These are phyloP conservation scores for Exephanes ischioxanthus DNA, from an alignment of 2,888 invertebrate species.

Conservation along the genomic window DNA sequence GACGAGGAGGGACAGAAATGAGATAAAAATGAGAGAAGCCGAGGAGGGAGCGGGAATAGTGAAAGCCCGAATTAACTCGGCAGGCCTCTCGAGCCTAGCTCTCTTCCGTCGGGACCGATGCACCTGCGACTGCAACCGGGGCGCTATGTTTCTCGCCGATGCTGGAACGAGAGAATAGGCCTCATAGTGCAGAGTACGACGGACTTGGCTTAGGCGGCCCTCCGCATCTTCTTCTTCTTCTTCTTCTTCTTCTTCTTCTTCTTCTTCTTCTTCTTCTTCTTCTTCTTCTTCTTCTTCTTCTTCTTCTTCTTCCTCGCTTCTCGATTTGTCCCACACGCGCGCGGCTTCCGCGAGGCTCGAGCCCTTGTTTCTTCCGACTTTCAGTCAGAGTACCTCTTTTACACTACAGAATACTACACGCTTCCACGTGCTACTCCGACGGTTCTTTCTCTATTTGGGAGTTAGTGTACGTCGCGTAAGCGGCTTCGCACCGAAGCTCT, in stretches of 20 bases:
- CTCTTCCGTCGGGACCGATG: constrained; percentile 67
- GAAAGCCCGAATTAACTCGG: constrained; percentile 78
- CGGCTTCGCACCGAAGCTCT: too few species aligned
- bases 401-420: constrained; percentile 11
- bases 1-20: constrained; percentile 56
- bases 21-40: constrained; percentile 62
- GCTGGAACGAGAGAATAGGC: constrained; percentile 55
- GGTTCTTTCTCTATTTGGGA: not conserved
- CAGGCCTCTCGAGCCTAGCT: constrained; percentile 43
- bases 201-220: not conserved
- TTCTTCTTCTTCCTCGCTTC: constrained; percentile 66
- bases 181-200: not conserved
- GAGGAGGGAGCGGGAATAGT: constrained; percentile 44
- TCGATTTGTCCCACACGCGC: constrained; percentile 68
- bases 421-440: not conserved
- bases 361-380: constrained; percentile 53
- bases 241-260: constrained; percentile 58
- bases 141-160: constrained; percentile 54
- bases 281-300: constrained; percentile 46
- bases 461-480: too few species aligned
- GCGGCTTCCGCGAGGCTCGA: constrained; percentile 54
- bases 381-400: constrained; percentile 36
- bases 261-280: constrained; percentile 36
- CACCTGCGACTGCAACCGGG: constrained; percentile 72
- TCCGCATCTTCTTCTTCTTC: not conserved